Evolutionary conservation across 2,888 invertebrate genomes (phyloP), one percentile per base, ranked within the genome.

Genomic region (Notocelia uddmanniana): DNA sequence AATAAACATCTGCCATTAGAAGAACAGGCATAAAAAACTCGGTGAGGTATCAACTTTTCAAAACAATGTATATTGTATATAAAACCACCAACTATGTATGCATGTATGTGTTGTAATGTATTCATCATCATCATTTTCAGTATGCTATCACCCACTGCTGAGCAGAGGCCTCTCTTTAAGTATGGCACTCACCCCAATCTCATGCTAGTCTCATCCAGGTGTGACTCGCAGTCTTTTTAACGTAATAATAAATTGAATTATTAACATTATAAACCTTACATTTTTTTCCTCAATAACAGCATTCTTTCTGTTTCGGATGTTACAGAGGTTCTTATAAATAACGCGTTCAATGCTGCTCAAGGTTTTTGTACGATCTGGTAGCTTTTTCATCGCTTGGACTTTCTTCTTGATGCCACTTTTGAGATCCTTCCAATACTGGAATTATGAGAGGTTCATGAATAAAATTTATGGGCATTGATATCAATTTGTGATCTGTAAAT

Each of bases 341-440:
- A 59, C n/a, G 23, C 52, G 52, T n/a, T 68, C 59, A 23, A 68
- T 41, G 37, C 23, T 37, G 34, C 50, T 59, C 34, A 68, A 37
- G 6, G 13, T 50, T 41, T 59, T 64, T 13, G 52, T 19, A 1
- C 41, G 8, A 9, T 37, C 58, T 0, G 15, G 21, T 13, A 50
- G 52, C 10, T 37, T 57, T 8, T 64, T 57, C 41, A 58, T 69
- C 0, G 57, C 48, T 34, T 50, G 50, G 5, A 70, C 70, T 18
- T 70, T 70, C 26, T 59, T 70, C 31, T 50, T 66, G 26, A 66
- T 50, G 9, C 70, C 70, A 41, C 58, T 58, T 41, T 64, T 70
- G n/a, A 70, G 52, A 26, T 70, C 70, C 41, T 66, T 70, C 70
- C 70, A 70, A 37, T 70, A 70, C 70, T 70, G 58, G 11, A 70